Conservation (phyloP, 2,797 vertebrate species). For the Gallinago nigripennis region DNA sequence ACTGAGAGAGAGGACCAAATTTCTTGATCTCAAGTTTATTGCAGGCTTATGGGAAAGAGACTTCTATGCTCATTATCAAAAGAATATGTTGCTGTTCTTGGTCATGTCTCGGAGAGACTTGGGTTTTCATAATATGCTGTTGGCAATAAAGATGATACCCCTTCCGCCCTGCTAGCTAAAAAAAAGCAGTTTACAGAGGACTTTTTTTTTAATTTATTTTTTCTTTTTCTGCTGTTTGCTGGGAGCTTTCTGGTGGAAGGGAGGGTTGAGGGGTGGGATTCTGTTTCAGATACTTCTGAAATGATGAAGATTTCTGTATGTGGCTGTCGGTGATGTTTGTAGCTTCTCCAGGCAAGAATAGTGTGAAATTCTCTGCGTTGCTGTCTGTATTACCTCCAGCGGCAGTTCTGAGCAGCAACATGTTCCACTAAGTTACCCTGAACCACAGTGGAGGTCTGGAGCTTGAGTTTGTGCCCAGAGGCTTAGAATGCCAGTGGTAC, state of each 20-base stretch:
- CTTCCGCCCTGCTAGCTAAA: background rate
- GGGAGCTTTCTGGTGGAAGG: conserved; percentile 3
- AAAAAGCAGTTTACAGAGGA: background rate
- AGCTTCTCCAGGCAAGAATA: background rate
- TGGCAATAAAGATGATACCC: background rate
- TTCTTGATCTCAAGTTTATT: background rate
- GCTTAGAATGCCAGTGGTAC: background rate
- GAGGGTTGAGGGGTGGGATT: background rate
- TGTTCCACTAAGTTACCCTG: background rate
- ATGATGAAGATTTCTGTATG: background rate
- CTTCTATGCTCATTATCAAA: background rate
- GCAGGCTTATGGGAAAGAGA: background rate
- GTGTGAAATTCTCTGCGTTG: background rate
- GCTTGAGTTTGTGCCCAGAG: background rate
- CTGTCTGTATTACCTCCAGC: background rate
- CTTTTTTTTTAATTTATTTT: background rate
- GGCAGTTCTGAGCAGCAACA: background rate
- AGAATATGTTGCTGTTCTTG: background rate
- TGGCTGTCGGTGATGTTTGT: background rate
- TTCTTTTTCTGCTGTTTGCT: background rate
- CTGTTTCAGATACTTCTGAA: background rate
- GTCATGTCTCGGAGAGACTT: background rate
- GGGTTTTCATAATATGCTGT: background rate
- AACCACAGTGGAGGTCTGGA: background rate
- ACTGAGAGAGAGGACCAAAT: background rate